Percentiles rank a stretch among this genome's conserved stretches.
Evolutionary conservation across 1,140 invertebrate species (phyloP).

Genomic region (Trichoplusia ni): DNA sequence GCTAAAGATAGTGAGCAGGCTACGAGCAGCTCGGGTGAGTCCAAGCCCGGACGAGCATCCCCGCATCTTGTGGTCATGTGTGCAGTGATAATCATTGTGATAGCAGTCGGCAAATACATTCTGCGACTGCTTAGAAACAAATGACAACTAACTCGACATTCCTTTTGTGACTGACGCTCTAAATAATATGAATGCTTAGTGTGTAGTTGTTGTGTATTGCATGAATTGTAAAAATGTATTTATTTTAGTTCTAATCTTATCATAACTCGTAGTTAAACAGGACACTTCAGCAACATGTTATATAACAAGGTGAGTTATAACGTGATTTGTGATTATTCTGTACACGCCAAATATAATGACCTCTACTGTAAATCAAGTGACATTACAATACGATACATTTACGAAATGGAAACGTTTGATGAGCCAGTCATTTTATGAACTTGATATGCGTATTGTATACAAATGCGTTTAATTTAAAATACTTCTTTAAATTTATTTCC

Average conservation of each 20-base stretch:
- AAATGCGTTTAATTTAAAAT: slow-evolving; percentile 7
- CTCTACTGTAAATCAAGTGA: slow-evolving; percentile 4
- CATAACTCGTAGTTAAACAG: neutral
- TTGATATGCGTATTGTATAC: slow-evolving; percentile 21
- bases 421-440: slow-evolving; percentile 14
- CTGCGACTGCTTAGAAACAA: slow-evolving; percentile 63
- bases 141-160: slow-evolving; percentile 43
- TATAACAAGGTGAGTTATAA: slow-evolving; percentile 33
- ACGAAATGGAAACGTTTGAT: slow-evolving; percentile 30
- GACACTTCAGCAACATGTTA: neutral
- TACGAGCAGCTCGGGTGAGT: slow-evolving; percentile 75
- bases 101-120: slow-evolving; percentile 71
- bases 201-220: slow-evolving; percentile 41
- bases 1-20: slow-evolving; percentile 80
- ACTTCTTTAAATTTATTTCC: no score
- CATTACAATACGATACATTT: slow-evolving; percentile 21
- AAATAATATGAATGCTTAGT: slow-evolving; percentile 30
- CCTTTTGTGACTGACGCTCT: slow-evolving; percentile 25
- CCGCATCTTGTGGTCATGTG: slow-evolving; percentile 76
- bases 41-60: slow-evolving; percentile 53
- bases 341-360: neutral
- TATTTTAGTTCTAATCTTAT: slow-evolving; percentile 7
- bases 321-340: neutral
- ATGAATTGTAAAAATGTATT: slow-evolving; percentile 37
- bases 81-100: slow-evolving; percentile 75